Base-by-base conservation (phyloP, 2,113 vertebrate species). In the Lepisosteus osseus region DNA sequence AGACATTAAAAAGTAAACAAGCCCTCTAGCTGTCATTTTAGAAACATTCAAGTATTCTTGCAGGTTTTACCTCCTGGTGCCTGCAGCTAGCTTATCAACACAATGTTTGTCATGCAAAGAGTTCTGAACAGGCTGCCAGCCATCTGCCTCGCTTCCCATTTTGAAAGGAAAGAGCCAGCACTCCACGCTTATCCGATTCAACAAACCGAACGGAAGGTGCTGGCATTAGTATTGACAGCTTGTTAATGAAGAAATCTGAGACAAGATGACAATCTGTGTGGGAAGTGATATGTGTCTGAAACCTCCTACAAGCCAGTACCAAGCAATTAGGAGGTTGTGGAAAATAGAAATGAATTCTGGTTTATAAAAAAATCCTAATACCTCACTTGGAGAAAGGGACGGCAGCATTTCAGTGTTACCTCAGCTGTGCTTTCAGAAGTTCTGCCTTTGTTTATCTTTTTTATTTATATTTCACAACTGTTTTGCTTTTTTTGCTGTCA, bases 161-260 rank as follows among this genome's bases (percentile, higher is more conserved):
- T 91, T 86, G 79, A 67, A 83, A 80, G 13, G 82, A 82, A 72
- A 44, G 83, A 82, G 88, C 89, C 86, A 92, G 86, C 80, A 86
- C 84, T 85, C 87, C 82, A 86, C 86, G 82, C 80, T 81, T 82
- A 83, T 85, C 83, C 83, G 42, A 55, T 82, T 89, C 89, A 84
- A 79, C 86, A 84, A 89, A 89, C 87, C 90, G 91, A 93, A 91
- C 90, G 90, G 89, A 43, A 78, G 83, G 84, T 88, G 86, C 87
- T 90, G 89, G 90, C 88, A 86, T 82, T 79, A 14, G 67, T 85
- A 90, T 77, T 91, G 91, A 92, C 92, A 91, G 89, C 88, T 90
- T 89, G 90, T 89, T 92, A 92, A 92, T 89, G 86, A 86, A 91
- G 85, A 88, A 83, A 90, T 90, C 85, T 83, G 89, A 91, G 91